Evolutionary conservation across 2,888 invertebrate genomes (phyloP), one percentile per base, ranked within the genome.

Genomic region (Branchellion lobata): DNA sequence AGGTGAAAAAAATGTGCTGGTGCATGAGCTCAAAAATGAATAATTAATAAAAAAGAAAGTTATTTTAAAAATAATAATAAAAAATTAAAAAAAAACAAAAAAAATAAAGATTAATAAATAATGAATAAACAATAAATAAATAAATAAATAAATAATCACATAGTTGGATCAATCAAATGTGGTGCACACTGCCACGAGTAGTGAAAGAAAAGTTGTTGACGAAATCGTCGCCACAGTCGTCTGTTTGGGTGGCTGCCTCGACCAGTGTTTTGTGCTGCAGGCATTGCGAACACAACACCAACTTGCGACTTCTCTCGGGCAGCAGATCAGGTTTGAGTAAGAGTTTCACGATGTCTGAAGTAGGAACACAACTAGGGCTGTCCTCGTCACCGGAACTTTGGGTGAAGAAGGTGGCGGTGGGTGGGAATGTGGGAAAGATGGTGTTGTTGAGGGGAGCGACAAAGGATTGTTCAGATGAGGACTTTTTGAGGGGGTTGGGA

Each of bases 351-450:
- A 57, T 57, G 24, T 57, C 61, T 5, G 61, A 18, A 24, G 61
- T 57, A 57, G 61, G n/a, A 24, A 57, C 24, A n/a, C 61, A 57
- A 5, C 21, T 18, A 5, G n/a, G n/a, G 21, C 21, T 5, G 21
- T n/a, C 21, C 21, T 8, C n/a, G n/a, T 24, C 24, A 5, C 3
- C 3, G 5, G 61, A 57, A 18, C 3, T n/a, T 57, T 57, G 61
- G 3, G 61, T 57, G 61, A 14, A 57, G 61, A 57, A 57, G 3
- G 61, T 57, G 5, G 61, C 61, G 21, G 61, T 57, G 8, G 61
- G 61, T 24, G 61, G 61, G 24, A 57, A 57, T 18, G 61, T 57
- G n/a, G 61, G 61, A n/a, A 57, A 57, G n/a, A 24, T 57, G 61
- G 8, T 24, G 61, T 57, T 57, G 8, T 5, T 40, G 40, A 8